A percentile compares a stretch with the other conserved stretches of the same genome.
These are phyloP conservation scores for Tillus elongatus DNA, from an alignment of 2,888 invertebrate species.

Conservation along the genomic window DNA sequence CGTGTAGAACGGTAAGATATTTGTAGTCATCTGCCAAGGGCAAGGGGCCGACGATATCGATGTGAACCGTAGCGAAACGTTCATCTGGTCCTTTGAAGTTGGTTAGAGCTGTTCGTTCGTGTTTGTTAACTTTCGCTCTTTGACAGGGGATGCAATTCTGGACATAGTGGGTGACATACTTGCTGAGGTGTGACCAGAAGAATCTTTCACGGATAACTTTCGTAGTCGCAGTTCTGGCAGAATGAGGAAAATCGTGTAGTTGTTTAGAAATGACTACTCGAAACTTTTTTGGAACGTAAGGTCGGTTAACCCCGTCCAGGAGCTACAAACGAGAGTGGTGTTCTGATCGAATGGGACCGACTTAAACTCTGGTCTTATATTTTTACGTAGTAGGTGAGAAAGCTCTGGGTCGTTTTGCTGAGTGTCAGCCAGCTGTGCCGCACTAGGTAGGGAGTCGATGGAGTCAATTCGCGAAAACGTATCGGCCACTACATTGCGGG, in stretches of 20 bases:
- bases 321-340: not conserved
- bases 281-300: not conserved
- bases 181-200: not conserved
- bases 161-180: not conserved
- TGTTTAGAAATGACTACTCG: not conserved
- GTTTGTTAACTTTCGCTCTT: not conserved
- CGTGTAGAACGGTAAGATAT: too few relatives aligned
- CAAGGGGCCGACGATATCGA: slow-evolving; percentile 9
- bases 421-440: not conserved
- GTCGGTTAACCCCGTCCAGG: not conserved
- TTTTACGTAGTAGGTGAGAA: not conserved
- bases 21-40: not conserved
- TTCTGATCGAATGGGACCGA: not conserved
- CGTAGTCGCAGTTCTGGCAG: not conserved
- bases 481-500: slow-evolving; percentile 8
- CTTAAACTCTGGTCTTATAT: slow-evolving; percentile 4
- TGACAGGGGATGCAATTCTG: not conserved
- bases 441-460: too few relatives aligned
- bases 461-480: slow-evolving; percentile 1
- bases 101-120: not conserved
- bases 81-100: not conserved
- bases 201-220: not conserved
- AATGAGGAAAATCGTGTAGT: not conserved
- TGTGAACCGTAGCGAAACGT: too few relatives aligned
- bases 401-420: slow-evolving; percentile 3